Percentiles rank a stretch among this genome's conserved stretches.
Evolutionary conservation across 2,888 invertebrate species (phyloP).

Genomic region (Pemphredon lugubris): DNA sequence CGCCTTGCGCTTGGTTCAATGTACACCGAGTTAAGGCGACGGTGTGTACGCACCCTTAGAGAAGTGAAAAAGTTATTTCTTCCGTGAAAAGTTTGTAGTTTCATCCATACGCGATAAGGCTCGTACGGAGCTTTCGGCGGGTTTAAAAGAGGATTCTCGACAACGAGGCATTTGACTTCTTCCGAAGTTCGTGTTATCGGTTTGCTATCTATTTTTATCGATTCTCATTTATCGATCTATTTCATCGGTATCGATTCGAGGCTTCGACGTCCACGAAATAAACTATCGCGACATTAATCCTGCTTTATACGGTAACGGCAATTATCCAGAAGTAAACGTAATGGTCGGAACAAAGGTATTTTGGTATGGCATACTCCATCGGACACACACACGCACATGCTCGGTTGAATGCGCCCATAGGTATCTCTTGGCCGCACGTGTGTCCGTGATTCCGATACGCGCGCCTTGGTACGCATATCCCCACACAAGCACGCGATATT

Average conservation of each 20-base stretch:
- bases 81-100: background rate
- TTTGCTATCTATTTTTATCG: background rate
- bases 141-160: conserved; percentile 11
- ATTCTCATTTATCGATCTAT: no score
- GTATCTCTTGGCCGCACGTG: background rate
- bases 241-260: no score
- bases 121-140: background rate
- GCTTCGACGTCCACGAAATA: no score
- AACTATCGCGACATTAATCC: no score
- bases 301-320: no score
- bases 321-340: no score
- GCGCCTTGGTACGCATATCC: background rate
- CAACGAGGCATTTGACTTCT: background rate
- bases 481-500: conserved; percentile 30
- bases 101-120: background rate
- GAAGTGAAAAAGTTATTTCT: conserved; percentile 3
- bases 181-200: background rate
- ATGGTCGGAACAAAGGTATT: no score
- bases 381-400: no score
- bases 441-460: background rate
- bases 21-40: background rate
- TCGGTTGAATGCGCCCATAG: no score
- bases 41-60: background rate
- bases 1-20: background rate
- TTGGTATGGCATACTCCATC: no score